phyloP scores from a whole-genome alignment of 2,888 invertebrate species.

The Drosophila affinis region DNA sequence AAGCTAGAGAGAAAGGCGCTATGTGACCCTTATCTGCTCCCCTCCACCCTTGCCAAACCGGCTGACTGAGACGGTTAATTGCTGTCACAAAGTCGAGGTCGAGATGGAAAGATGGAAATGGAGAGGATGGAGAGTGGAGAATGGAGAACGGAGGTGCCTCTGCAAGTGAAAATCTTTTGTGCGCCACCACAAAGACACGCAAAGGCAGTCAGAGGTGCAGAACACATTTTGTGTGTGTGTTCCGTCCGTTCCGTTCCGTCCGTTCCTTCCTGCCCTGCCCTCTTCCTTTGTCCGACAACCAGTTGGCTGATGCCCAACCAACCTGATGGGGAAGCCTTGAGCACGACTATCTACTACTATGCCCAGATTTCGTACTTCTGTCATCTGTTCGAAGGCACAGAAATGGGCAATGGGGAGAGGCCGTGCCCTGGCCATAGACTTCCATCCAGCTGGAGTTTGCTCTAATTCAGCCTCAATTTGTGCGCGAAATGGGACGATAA shows the following conservation, averaged over 20 bases:
- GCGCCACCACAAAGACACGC: conserved; percentile 53
- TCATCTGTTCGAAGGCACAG: conserved; percentile 14
- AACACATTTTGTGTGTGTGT: conserved; percentile 52
- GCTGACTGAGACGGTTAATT: conserved; percentile 80
- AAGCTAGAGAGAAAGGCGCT: conserved; percentile 49
- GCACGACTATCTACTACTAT: not conserved
- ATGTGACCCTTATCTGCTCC: conserved; percentile 18
- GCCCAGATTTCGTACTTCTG: conserved; percentile 28
- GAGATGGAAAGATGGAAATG: conserved; percentile 30
- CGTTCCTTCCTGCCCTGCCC: conserved; percentile 24
- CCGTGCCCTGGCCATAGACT: not conserved
- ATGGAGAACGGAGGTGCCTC: conserved; percentile 1
- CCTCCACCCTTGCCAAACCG: conserved; percentile 36
- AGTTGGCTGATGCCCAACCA: conserved; percentile 33
- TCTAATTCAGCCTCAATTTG: conserved; percentile 82
- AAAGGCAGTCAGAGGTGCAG: conserved; percentile 69
- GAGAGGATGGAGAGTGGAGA: conserved; percentile 25
- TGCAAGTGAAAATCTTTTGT: conserved; percentile 64
- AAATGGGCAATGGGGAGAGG: not conserved
- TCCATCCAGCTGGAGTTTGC: conserved; percentile 28
- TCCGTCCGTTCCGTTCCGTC: too few relatives aligned
- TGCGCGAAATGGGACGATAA: conserved; percentile 82
- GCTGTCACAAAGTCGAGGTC: conserved; percentile 73
- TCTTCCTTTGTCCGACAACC: conserved; percentile 13
- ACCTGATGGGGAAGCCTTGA: conserved; percentile 18